Base-by-base conservation (phyloP, 2,113 vertebrate genomes). In the Leuciscus idus region DNA sequence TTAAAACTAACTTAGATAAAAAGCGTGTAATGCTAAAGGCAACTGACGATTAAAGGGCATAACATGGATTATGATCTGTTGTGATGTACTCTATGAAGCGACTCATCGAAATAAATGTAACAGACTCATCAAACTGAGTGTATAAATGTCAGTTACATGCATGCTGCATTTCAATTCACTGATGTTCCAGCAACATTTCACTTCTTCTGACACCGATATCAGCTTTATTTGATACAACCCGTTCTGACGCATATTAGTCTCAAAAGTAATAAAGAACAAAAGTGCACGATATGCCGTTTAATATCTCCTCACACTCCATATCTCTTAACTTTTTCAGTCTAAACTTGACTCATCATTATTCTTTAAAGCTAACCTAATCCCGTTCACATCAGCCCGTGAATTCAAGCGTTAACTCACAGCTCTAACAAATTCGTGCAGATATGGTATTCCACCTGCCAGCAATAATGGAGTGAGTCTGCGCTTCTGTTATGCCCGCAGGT, bases 401-500 rank as follows among this genome's bases (percentile, higher is more conserved):
- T 48, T 48, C 46, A 50, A 81, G 43, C 39, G 43, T 64, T 26
- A 48, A 64, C 12, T 0, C 72, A 10, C 19, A 39, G 28, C 61
- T 80, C 43, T 12, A 11, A 23, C 59, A 30, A 84, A 84, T 74
- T 87, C 75, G n/a, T 50, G 76, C 75, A 84, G 64, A 87, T 80
- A 48, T 39, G 86, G 17, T 28, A 26, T 80, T 74, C 55, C 76
- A 80, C 30, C 85, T 50, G 82, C 55, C 30, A 70, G 82, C 39
- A 26, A 43, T 74, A 73, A 74, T 81, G 78, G 30, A 61, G 39
- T 64, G 33, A 62, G 82, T 68, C n/a, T 39, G 62, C 5, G 43
- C 55, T 74, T 78, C 36, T 87, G 86, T 87, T 87, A 55, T 87
- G 75, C 75, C 83, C 30, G 50, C 83, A 87, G 86, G 82, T 87